Evolutionary conservation across 2,113 vertebrate species (phyloP), one percentile per base, ranked within the genome.

Genomic region (Coracopsis vasa): DNA sequence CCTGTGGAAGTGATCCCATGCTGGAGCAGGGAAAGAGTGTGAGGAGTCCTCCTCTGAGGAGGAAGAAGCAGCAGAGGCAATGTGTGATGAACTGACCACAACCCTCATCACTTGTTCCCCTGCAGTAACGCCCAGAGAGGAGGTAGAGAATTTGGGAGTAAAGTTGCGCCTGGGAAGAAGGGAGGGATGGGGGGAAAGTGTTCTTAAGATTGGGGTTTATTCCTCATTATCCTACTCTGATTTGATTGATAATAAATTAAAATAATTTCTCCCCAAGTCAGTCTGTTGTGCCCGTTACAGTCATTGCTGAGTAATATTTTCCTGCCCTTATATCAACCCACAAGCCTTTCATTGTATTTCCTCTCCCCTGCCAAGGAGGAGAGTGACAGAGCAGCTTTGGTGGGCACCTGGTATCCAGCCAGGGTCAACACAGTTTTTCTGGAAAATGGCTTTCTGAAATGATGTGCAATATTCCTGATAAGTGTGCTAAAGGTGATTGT

Each of bases 1-100:
- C 27, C 31, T 3, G 19, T 20, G 33, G 39, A 31, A 11, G 9
- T 19, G 39, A 33, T 16, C 5, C 9, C 51, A 42, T 0, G 0
- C 12, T 42, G 12, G 42, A 85, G 44, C 51, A 80, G 24, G 14
- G 9, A 10, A 78, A 37, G 27, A 48, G 41, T 3, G 16, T 7
- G 24, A 80, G 51, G n/a, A 86, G n/a, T 58, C 9, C 13, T 58
- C 33, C 56, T 9, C 21, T 58, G 56, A 58, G 20, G 33, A 58
- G 56, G 8, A 80, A 51, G 23, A 11, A 91, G 11, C 13, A 67
- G 11, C 28, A 60, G 65, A 79, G 33, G n/a, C 15, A 54, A 28
- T 2, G 1, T 25, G 24, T 35, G 13, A 66, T 51, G 37, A 78
- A 47, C 15, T 48, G 37, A 66, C 37, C 1, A 3, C 33, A 66